phyloP scores from a whole-genome alignment of 2,888 invertebrate species.

The Ophion costatus region DNA sequence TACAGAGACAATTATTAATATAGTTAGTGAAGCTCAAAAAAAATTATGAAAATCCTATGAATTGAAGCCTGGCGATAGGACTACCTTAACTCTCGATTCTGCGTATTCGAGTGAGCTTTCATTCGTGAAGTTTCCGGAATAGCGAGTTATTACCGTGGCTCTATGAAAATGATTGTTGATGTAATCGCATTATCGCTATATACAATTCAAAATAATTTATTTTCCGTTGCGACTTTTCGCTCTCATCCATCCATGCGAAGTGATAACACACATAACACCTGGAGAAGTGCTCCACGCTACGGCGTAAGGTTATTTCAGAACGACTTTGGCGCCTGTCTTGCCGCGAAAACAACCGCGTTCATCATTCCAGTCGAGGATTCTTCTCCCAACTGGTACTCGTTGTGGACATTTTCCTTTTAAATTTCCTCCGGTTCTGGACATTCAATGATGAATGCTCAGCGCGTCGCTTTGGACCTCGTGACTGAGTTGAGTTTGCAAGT shows the following conservation, averaged over 20 bases:
- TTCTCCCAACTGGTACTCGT: not conserved
- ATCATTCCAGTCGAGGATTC: not conserved
- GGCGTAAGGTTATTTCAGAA: too few relatives aligned
- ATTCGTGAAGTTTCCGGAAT: not conserved
- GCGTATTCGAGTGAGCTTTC: not conserved
- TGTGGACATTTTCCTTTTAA: not conserved
- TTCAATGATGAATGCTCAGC: conserved; percentile 87
- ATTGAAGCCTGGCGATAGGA: too few relatives aligned
- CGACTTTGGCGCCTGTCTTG: too few relatives aligned
- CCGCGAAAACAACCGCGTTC: not conserved
- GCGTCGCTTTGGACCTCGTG: conserved; percentile 95
- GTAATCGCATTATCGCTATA: not conserved
- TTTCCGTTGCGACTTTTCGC: not conserved
- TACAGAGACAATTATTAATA: too few relatives aligned
- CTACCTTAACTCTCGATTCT: not conserved
- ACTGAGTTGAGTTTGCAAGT: conserved; percentile 96
- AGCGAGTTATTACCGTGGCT: not conserved
- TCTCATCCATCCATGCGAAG: not conserved
- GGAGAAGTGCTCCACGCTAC: not conserved
- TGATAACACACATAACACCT: not conserved
- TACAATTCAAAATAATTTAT: not conserved
- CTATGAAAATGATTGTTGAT: not conserved
- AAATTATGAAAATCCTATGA: too few relatives aligned
- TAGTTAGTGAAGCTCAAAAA: too few relatives aligned
- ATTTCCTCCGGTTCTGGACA: not conserved